Conservation (phyloP, 2,888 invertebrate genomes). For the Polydrusus pterygomalis region DNA sequence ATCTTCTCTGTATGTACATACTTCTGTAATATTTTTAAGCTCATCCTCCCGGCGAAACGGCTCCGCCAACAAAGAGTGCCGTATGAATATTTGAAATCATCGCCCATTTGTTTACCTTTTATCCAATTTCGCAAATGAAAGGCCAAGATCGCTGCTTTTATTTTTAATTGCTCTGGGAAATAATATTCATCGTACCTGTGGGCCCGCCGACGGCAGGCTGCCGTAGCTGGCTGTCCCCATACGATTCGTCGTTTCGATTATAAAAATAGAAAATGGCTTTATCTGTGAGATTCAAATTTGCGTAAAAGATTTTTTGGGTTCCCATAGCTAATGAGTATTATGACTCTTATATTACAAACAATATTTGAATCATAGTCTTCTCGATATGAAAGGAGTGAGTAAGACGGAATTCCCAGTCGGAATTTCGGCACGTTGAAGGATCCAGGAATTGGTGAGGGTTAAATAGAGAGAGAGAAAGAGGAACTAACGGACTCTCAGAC, state of each 20-base stretch:
- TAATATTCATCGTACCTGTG: conserved; percentile 45
- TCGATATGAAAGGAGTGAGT: too few species aligned
- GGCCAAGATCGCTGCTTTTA: conserved; percentile 58
- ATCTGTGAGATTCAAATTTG: too few species aligned
- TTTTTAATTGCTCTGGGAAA: conserved; percentile 60
- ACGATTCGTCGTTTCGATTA: conserved; percentile 10
- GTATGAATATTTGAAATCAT: conserved; percentile 60
- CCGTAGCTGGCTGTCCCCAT: neutral
- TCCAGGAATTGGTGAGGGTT: too few species aligned
- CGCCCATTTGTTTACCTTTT: conserved; percentile 58
- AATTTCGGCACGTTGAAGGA: too few species aligned
- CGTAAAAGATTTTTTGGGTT: too few species aligned
- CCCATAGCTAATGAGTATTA: too few species aligned
- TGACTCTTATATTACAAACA: too few species aligned
- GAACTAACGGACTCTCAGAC: too few species aligned
- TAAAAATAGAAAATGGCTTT: conserved; percentile 1
- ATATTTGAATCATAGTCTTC: too few species aligned
- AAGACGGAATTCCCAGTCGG: too few species aligned
- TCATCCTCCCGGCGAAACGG: conserved; percentile 43
- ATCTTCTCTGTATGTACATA: conserved; percentile 37
- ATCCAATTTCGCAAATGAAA: conserved; percentile 61
- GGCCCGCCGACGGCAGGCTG: conserved; percentile 34
- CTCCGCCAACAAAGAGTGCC: conserved; percentile 50
- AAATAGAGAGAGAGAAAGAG: too few species aligned
- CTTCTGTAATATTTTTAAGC: conserved; percentile 44